Percentiles rank a stretch among this genome's conserved stretches.
Conservation (phyloP, 2,888 invertebrate genomes). For the Yponomeuta malinellus region DNA sequence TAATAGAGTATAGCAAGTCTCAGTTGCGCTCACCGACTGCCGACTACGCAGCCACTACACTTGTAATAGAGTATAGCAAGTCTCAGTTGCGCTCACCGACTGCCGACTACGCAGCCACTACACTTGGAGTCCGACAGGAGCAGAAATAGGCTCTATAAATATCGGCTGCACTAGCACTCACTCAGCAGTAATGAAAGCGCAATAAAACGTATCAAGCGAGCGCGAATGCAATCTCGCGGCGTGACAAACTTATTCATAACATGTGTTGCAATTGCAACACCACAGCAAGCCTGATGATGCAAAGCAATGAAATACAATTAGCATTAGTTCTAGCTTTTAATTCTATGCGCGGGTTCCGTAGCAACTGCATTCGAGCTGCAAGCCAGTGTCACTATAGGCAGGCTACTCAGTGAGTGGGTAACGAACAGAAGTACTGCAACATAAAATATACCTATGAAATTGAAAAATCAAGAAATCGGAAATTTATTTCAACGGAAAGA, state of each 20-base stretch:
- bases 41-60: neutral
- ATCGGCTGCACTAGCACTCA: neutral
- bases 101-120: neutral
- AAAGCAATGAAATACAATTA: slow-evolving; percentile 1
- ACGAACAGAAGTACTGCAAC: neutral
- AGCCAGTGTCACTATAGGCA: neutral
- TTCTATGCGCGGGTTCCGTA: neutral
- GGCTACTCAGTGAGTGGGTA: neutral
- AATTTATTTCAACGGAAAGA: too few species aligned
- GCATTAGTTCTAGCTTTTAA: neutral
- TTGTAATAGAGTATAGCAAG: too few species aligned
- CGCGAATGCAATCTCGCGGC: neutral
- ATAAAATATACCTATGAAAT: too few species aligned
- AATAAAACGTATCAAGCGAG: neutral
- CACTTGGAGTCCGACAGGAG: neutral
- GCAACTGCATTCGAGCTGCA: neutral
- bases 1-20: too few species aligned
- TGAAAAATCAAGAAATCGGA: too few species aligned
- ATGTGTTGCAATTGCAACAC: too few species aligned
- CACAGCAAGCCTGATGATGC: neutral
- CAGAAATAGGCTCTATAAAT: neutral
- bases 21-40: neutral
- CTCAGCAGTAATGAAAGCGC: neutral
- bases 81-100: neutral
- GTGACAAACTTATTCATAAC: neutral